Evolutionary conservation across 2,113 vertebrate genomes (phyloP).

Genomic region (Rhynchopsitta pachyrhyncha): DNA sequence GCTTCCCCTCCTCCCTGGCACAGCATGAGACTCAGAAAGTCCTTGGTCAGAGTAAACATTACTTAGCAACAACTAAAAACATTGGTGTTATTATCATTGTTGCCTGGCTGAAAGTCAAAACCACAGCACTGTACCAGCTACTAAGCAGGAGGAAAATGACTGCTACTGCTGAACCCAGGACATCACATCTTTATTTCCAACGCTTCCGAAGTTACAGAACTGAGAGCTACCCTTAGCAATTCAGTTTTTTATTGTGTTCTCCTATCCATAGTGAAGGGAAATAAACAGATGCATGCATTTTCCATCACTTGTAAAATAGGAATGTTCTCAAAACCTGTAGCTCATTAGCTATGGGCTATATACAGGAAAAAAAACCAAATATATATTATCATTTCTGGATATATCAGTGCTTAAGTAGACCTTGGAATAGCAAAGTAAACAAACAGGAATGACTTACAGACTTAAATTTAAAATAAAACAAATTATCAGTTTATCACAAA

Average conservation of each 20-base stretch:
- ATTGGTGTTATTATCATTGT: no score
- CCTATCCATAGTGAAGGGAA: background rate
- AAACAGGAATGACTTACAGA: background rate
- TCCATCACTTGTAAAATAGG: background rate
- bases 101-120: no score
- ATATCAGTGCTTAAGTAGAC: background rate
- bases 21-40: no score
- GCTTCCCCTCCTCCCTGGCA: no score
- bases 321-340: background rate
- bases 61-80: no score
- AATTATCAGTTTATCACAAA: background rate
- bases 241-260: background rate
- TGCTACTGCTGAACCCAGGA: no score
- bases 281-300: background rate
- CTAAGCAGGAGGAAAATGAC: no score
- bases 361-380: background rate
- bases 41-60: no score
- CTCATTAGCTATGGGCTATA: background rate
- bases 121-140: no score
- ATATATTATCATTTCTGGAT: background rate
- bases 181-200: background rate
- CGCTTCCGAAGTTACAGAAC: background rate
- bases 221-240: background rate
- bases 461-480: background rate
- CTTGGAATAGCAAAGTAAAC: background rate